These are phyloP conservation scores for Andrena dorsata DNA, from an alignment of 2,888 invertebrate genomes.

Conservation along the genomic window DNA sequence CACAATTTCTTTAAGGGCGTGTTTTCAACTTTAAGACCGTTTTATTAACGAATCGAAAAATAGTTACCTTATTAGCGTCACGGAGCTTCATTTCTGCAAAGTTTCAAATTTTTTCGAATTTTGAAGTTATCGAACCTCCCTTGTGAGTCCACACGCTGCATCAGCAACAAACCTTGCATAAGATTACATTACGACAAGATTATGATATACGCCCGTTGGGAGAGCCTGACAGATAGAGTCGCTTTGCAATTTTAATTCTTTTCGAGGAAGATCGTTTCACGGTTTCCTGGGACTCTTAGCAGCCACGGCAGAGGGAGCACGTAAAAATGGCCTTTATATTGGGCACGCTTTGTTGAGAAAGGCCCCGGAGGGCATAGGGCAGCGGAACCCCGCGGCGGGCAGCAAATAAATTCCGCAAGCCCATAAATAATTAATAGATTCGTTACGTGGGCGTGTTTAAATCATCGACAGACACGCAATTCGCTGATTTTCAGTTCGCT, in stretches of 20 bases:
- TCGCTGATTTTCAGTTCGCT: constrained; percentile 68
- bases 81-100: too few relatives aligned
- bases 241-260: constrained; percentile 50
- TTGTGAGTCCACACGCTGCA: background rate
- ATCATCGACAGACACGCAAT: constrained; percentile 79
- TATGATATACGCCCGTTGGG: background rate
- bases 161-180: background rate
- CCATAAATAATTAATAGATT: constrained; percentile 84
- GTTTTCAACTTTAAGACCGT: too few relatives aligned
- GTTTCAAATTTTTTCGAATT: too few relatives aligned
- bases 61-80: too few relatives aligned
- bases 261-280: constrained; percentile 33
- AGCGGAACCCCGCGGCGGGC: constrained; percentile 75
- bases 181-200: background rate
- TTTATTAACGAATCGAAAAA: too few relatives aligned
- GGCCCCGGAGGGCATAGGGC: constrained; percentile 65
- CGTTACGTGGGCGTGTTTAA: constrained; percentile 80
- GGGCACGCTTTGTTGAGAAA: constrained; percentile 39
- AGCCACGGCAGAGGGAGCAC: constrained; percentile 17
- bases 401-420: constrained; percentile 79
- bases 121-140: background rate
- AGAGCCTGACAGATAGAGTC: constrained; percentile 31
- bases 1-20: too few relatives aligned
- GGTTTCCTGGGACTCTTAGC: constrained; percentile 2
- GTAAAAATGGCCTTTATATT: constrained; percentile 49